Evolutionary conservation across 1,140 invertebrate species (phyloP).

Genomic region (Neodiprion virginianus): DNA sequence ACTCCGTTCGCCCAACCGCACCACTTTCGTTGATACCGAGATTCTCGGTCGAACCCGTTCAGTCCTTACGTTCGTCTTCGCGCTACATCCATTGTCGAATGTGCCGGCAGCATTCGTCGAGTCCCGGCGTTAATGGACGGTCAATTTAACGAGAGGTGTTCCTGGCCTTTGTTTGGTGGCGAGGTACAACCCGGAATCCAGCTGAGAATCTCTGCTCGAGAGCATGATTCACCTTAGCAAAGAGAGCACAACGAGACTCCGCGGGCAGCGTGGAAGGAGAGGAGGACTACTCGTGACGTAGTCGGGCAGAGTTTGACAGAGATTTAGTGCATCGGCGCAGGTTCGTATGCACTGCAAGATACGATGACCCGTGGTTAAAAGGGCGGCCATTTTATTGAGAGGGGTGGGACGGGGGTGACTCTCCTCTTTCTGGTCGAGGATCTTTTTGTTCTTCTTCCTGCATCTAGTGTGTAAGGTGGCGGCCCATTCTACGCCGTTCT

Average conservation of each 20-base stretch:
- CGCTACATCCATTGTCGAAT: too few relatives aligned
- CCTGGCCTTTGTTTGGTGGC: too few relatives aligned
- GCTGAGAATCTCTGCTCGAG: constrained; percentile 6
- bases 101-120: too few relatives aligned
- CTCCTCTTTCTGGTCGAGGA: background rate
- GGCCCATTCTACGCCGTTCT: constrained; percentile 1
- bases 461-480: background rate
- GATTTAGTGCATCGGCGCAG: background rate
- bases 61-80: too few relatives aligned
- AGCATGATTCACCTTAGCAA: constrained; percentile 3
- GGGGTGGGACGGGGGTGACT: background rate
- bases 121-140: too few relatives aligned
- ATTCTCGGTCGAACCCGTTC: too few relatives aligned
- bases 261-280: background rate
- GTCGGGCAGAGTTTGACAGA: background rate
- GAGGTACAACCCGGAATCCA: background rate
- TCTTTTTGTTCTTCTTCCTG: constrained; percentile 1
- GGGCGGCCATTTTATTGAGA: background rate
- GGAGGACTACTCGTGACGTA: background rate
- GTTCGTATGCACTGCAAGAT: background rate
- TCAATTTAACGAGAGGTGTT: too few relatives aligned
- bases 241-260: background rate
- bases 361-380: background rate
- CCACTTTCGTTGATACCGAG: too few relatives aligned
- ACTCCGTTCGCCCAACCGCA: too few relatives aligned